Evolutionary conservation across 2,888 invertebrate species (phyloP), one percentile per base, ranked within the genome.

Genomic region (Cheilosia vernalis): DNA sequence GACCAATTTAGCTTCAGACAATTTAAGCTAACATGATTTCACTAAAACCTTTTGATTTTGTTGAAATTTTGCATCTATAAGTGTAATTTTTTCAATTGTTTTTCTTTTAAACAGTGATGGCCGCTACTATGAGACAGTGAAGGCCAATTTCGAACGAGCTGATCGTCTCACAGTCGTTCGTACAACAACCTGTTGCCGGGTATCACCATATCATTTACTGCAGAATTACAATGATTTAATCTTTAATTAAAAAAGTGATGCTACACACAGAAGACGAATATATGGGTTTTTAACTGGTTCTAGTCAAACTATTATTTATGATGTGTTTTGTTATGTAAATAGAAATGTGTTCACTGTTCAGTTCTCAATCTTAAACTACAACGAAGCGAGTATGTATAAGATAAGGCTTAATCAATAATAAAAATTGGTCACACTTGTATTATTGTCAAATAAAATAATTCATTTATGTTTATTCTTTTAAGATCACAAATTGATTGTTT

Each of bases 71-170:
- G 1, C 6, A 27, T 1, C 1, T 6, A 27, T 27, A 6, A n/a
- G n/a, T n/a, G n/a, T 3, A 24, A 2, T 2, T 24, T 24, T 24
- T 49, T 21, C n/a, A n/a, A 49, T 13, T 33, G 1, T 27, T n/a
- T n/a, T 53, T 27, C 4, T 66, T 69, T 51, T 61, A n/a, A 13
- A 60, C 92, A 97, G 98, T 90, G 99, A 99, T 92, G 99, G 99
- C 1, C 96, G 99, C 80, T 99, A 99, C 93, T 99, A 99, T 91
- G 99, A 99, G 93, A 96, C 99, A 88, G 99, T 99, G 42, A 98
- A 99, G 92, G 99, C 99, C 0, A 99, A 99, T 93, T 99, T 99
- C 92, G 99, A 99, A 93, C 94, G 99, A 89, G 99, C 99, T 0
- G 99, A 99, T 92, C 95, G 99, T 88, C 95, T 95, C 88, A 99